Evolutionary conservation across 2,888 invertebrate genomes (phyloP).

Genomic region (Nowickia ferox): DNA sequence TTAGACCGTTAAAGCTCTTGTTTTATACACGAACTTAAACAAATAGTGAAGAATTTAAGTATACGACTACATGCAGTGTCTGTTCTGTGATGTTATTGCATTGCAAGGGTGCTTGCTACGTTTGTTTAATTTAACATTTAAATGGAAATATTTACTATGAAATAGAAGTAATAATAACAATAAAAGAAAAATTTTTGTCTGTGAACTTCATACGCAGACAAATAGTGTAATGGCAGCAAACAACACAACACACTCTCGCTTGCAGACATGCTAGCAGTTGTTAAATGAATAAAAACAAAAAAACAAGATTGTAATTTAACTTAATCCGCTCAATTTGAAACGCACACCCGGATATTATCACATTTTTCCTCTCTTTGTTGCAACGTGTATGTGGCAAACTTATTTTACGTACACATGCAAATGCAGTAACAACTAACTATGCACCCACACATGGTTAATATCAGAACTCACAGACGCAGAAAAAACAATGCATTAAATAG

Average conservation of each 20-base stretch:
- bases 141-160: constrained; percentile 39
- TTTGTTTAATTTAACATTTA: constrained; percentile 64
- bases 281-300: constrained; percentile 26
- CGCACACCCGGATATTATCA: constrained; percentile 72
- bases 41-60: constrained; percentile 16
- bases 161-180: constrained; percentile 44
- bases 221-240: constrained; percentile 6
- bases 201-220: constrained; percentile 35
- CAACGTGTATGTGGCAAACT: not conserved
- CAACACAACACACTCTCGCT: not conserved
- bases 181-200: constrained; percentile 60
- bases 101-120: constrained; percentile 13
- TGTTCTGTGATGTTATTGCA: constrained; percentile 24
- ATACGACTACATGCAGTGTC: constrained; percentile 22
- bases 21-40: constrained; percentile 60
- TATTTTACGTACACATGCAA: constrained; percentile 36
- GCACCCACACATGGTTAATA: constrained; percentile 42
- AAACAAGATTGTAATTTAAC: constrained; percentile 78
- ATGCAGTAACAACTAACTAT: constrained; percentile 38
- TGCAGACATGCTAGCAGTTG: constrained; percentile 32
- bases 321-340: constrained; percentile 80
- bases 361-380: constrained; percentile 16
- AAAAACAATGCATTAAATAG: constrained; percentile 48
- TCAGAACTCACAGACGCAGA: constrained; percentile 5
- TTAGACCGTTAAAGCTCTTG: constrained; percentile 70